Percentiles rank a stretch among this genome's conserved stretches.
Evolutionary conservation across 35 echinoderm and acorn worm genomes (phyloP).

Genomic region (Apostichopus californicus): DNA sequence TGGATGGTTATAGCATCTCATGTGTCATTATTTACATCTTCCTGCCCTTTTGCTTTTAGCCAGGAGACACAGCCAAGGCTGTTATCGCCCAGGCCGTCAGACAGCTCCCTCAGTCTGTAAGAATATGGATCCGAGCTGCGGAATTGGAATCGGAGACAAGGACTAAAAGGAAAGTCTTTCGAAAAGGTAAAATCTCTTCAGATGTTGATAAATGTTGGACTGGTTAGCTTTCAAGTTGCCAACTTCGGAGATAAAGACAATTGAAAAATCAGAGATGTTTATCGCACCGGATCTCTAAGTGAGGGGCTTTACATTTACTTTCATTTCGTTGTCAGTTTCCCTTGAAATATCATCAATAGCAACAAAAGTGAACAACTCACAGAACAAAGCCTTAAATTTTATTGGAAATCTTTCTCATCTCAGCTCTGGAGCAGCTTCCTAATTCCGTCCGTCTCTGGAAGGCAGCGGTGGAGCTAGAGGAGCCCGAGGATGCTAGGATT

Average conservation of each 20-base stretch:
- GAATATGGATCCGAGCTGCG: constrained; percentile 89
- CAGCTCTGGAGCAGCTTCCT: constrained; percentile 93
- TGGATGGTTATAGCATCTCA: no score
- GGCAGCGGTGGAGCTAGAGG: constrained; percentile 93
- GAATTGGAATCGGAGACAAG: constrained; percentile 78
- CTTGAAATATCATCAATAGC: no score
- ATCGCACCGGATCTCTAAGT: no score
- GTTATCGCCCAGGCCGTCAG: constrained; percentile 91
- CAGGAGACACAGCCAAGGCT: constrained; percentile 87
- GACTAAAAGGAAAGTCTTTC: constrained; percentile 76
- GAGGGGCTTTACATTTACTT: no score
- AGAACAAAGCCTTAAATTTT: no score
- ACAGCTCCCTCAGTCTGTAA: constrained; percentile 86
- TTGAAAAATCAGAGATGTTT: no score
- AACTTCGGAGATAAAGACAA: no score
- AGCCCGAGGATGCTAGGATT: constrained; percentile 92
- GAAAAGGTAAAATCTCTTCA: constrained; percentile 68
- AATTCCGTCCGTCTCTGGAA: constrained; percentile 98
- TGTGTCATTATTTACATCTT: no score
- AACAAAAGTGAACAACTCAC: no score
- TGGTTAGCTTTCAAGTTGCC: no score
- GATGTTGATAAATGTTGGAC: not conserved
- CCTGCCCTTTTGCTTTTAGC: constrained; percentile 25
- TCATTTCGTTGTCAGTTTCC: no score
- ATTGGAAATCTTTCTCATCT: not conserved